Evolutionary conservation across 64 coral and sea anemone genomes (phyloP).

Genomic region (Porites lutea): DNA sequence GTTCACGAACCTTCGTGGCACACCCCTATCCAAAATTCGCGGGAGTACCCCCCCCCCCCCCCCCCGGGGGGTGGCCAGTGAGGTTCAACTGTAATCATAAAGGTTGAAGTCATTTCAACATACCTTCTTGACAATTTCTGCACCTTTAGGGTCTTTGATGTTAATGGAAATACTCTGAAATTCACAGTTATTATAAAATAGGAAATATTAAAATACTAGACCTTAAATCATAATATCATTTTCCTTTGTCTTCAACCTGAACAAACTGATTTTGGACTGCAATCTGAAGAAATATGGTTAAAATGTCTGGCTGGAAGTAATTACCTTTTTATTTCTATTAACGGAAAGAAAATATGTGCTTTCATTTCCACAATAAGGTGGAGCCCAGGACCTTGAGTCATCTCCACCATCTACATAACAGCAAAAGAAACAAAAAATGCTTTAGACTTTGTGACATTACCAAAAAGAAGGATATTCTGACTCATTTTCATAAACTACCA

Average conservation of each 20-base stretch:
- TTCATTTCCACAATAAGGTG: slow-evolving; percentile 78
- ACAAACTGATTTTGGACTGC: not conserved
- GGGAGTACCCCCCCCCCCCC: too few relatives aligned
- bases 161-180: slow-evolving; percentile 87
- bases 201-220: too few relatives aligned
- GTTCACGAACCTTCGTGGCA: too few relatives aligned
- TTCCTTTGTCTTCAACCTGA: too few relatives aligned
- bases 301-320: not conserved
- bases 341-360: slow-evolving; percentile 94
- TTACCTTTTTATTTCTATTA: slow-evolving; percentile 91
- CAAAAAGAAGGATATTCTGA: too few relatives aligned
- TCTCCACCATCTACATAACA: slow-evolving; percentile 69
- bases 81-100: too few relatives aligned
- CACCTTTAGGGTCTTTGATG: slow-evolving; percentile 81
- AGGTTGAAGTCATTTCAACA: not conserved
- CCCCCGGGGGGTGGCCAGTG: too few relatives aligned
- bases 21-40: too few relatives aligned
- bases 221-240: too few relatives aligned
- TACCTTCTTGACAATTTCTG: slow-evolving; percentile 79
- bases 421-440: not conserved
- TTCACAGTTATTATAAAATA: too few relatives aligned
- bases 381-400: slow-evolving; percentile 93
- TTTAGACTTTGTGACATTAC: too few relatives aligned
- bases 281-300: not conserved
- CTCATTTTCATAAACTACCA: too few relatives aligned